Evolutionary conservation across 1,140 invertebrate genomes (phyloP).

Genomic region (Aethina tumida): DNA sequence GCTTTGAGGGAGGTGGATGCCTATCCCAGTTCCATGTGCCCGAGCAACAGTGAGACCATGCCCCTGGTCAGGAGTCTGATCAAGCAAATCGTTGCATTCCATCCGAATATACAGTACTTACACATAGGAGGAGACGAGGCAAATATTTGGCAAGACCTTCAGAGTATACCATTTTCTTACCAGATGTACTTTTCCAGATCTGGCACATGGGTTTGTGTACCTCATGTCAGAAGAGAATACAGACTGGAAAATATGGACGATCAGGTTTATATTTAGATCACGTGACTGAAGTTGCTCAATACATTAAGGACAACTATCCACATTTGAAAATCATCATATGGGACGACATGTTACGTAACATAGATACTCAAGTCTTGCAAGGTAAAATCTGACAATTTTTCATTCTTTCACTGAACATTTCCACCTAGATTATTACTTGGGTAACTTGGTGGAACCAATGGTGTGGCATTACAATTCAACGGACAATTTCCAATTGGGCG

Average conservation of each 20-base stretch:
- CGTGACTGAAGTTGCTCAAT: slow-evolving; percentile 50
- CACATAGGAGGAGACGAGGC: slow-evolving; percentile 77
- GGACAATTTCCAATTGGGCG: slow-evolving; percentile 23
- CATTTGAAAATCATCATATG: slow-evolving; percentile 72
- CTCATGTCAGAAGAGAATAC: slow-evolving; percentile 18
- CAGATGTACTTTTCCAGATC: slow-evolving; percentile 16
- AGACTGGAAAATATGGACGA: slow-evolving; percentile 21
- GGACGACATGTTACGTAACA: slow-evolving; percentile 86
- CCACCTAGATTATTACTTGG: slow-evolving; percentile 30
- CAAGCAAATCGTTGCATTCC: slow-evolving; percentile 57
- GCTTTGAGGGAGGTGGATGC: slow-evolving; percentile 64
- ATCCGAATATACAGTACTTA: slow-evolving; percentile 55
- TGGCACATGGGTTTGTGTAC: slow-evolving; percentile 28
- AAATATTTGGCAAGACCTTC: neutral
- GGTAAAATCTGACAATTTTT: slow-evolving; percentile 13
- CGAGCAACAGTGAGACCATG: slow-evolving; percentile 60
- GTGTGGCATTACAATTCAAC: slow-evolving; percentile 57
- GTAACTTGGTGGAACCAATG: slow-evolving; percentile 71
- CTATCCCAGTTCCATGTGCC: slow-evolving; percentile 74
- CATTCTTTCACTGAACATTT: slow-evolving; percentile 1
- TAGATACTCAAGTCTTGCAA: slow-evolving; percentile 34
- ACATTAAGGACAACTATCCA: slow-evolving; percentile 54
- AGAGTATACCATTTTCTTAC: neutral
- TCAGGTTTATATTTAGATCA: slow-evolving; percentile 59
- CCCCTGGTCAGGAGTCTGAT: slow-evolving; percentile 65